Evolutionary conservation across 2,888 invertebrate species (phyloP).

Genomic region (Nasonia oneida): DNA sequence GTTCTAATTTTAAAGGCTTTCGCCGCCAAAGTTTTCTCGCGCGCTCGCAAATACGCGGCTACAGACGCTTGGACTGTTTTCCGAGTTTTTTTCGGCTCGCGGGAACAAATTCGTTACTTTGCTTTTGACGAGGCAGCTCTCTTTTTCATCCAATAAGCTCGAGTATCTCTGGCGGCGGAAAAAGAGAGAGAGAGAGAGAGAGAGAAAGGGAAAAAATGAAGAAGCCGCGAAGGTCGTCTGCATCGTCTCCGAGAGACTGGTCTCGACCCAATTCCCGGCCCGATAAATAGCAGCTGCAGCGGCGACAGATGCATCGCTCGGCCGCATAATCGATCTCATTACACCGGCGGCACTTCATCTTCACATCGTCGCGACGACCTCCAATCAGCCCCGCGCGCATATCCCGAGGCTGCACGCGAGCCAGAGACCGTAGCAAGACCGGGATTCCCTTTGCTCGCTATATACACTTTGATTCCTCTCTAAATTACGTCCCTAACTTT

Average conservation of each 20-base stretch:
- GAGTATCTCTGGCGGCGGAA: not conserved
- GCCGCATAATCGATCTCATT: constrained; percentile 44
- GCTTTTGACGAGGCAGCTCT: not conserved
- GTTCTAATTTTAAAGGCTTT: constrained; percentile 60
- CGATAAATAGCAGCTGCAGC: constrained; percentile 8
- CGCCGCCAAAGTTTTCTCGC: constrained; percentile 44
- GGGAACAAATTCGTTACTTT: not conserved
- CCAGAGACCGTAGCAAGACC: constrained; percentile 24
- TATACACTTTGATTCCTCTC: not conserved
- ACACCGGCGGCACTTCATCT: constrained; percentile 5
- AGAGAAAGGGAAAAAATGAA: not conserved
- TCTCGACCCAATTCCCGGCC: not conserved
- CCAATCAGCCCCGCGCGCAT: not conserved
- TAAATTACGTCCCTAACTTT: not conserved
- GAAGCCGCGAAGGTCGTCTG: not conserved
- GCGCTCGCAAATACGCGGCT: not conserved
- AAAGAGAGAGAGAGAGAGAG: not conserved
- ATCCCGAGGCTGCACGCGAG: not conserved
- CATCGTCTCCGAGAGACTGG: constrained; percentile 1
- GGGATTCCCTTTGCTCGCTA: not conserved
- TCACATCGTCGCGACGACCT: constrained; percentile 14
- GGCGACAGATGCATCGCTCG: not conserved
- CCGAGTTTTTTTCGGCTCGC: not conserved
- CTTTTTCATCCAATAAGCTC: not conserved
- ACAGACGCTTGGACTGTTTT: no score